These are phyloP conservation scores for Lingula anatina DNA, from an alignment of 2,888 invertebrate genomes.

Conservation along the genomic window DNA sequence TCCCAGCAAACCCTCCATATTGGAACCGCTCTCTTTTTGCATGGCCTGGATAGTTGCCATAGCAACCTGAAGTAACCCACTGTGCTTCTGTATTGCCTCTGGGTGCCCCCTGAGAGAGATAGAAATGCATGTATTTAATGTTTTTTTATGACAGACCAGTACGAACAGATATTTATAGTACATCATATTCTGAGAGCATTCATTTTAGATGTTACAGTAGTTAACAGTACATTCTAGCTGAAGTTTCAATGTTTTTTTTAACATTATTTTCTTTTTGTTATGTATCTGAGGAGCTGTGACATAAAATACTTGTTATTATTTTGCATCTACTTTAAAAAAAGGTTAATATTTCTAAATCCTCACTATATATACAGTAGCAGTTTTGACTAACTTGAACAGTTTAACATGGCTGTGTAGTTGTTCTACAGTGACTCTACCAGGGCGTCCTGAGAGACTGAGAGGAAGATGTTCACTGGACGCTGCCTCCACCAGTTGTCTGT, in stretches of 20 bases:
- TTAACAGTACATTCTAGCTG: no score
- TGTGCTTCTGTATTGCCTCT: slow-evolving; percentile 24
- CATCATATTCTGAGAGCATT: no score
- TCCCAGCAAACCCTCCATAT: slow-evolving; percentile 60
- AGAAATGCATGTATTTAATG: background rate
- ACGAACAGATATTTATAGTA: no score
- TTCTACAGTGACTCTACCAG: slow-evolving; percentile 32
- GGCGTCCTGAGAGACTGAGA: slow-evolving; percentile 28
- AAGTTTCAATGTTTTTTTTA: no score
- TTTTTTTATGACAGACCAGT: background rate
- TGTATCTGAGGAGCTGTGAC: background rate
- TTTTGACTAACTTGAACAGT: slow-evolving; percentile 33
- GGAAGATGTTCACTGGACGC: slow-evolving; percentile 35
- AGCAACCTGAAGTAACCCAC: slow-evolving; percentile 51
- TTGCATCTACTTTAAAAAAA: no score
- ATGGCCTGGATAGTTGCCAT: slow-evolving; percentile 60
- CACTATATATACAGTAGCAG: no score
- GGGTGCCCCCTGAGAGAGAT: slow-evolving; percentile 27
- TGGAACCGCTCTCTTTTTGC: slow-evolving; percentile 58
- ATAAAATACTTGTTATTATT: background rate
- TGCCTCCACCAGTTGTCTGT: slow-evolving; percentile 43
- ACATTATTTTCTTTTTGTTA: no score
- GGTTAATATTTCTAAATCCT: no score
- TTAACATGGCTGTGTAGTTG: slow-evolving; percentile 25
- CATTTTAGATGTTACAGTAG: no score